Evolutionary conservation across 2,888 invertebrate species (phyloP), one percentile per base, ranked within the genome.

Genomic region (Thymelicus lineola): DNA sequence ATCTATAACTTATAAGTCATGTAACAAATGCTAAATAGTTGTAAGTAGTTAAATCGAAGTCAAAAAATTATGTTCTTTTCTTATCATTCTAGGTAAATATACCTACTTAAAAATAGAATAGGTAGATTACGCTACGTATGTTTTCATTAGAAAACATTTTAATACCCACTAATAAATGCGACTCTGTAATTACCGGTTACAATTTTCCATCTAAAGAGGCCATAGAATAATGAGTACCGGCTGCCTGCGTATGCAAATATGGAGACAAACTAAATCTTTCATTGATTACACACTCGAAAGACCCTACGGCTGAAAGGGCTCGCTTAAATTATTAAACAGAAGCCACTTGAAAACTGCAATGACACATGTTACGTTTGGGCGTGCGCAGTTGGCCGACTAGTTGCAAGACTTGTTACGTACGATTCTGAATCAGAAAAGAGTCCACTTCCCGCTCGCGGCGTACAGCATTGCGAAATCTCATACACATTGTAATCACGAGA

Each of bases 341-440:
- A 86, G 83, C 90, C 89, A 91, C 93, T 93, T 89, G 84, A 91
- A 87, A 91, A 87, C 87, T 89, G 87, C 89, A 88, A 82, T 88
- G 91, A 93, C 93, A 93, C 91, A 92, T 93, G 92, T 88, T 88
- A 86, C 86, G 86, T 88, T 89, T 86, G 75, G 77, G 75, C 76
- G 72, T 81, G 75, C 72, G 69, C 64, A 75, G 78, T 79, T 71
- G 72, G 42, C 35, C 77, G 72, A 81, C 66, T 65, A 75, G 76
- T 85, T 74, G 75, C 17, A 36, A 74, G 74, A 82, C 75, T 73
- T 73, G 76, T 80, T 28, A 5, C 28, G 28, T 5, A 28, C 64
- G 46, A 53, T 48, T 50, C 7, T 17, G 58, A 64, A 63, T 42
- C 28, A 64, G 48, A 59, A 64, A 69, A 57, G 20, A 55, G 70